Base-by-base conservation (phyloP, 2,888 invertebrate genomes). In the Drosophila barbarae region DNA sequence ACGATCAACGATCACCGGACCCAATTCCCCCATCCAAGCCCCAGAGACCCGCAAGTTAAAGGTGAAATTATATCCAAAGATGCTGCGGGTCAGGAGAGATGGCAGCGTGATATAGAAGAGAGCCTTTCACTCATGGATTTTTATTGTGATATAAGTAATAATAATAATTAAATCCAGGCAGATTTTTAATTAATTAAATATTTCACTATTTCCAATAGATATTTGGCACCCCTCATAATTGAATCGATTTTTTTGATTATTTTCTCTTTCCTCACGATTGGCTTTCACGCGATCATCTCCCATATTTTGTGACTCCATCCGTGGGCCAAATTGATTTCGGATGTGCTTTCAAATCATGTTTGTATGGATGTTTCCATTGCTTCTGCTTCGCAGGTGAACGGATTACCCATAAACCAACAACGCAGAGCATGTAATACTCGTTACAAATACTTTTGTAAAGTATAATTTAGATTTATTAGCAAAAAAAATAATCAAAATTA, bases 391-490 rank as follows among this genome's bases (percentile, higher is more conserved):
- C 53, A 54, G 35, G 28, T 35, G 8, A 55, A n/a, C 28, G 5
- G 30, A 38, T 53, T 10, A 21, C 13, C 30, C 55, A 12, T 13
- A 7, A 3, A 21, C 8, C 8, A 13, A 30, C n/a, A 32, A 56
- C 38, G 13, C 30, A 23, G 12, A 36, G 13, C 12, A 15, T 30
- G 5, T 23, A 42, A 32, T 21, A 21, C 18, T 18, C 30, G 39
- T 61, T 34, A 61, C 61, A 61, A 60, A 66, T 63, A 66, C 61
- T 63, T 63, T 63, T 66, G 51, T 35, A 63, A 63, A 63, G 61
- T 63, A 63, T 52, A 63, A 63, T 66, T 66, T 66, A 9, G 67
- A 63, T 63, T 63, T 63, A 63, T 63, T 63, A 63, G 42, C 63
- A 53, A 63, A 63, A 57, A 57, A 52, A 44, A 66, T 52, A 66